phyloP scores from a whole-genome alignment of 2,797 vertebrate genomes.

The Enteromius afrohamiltoni region DNA sequence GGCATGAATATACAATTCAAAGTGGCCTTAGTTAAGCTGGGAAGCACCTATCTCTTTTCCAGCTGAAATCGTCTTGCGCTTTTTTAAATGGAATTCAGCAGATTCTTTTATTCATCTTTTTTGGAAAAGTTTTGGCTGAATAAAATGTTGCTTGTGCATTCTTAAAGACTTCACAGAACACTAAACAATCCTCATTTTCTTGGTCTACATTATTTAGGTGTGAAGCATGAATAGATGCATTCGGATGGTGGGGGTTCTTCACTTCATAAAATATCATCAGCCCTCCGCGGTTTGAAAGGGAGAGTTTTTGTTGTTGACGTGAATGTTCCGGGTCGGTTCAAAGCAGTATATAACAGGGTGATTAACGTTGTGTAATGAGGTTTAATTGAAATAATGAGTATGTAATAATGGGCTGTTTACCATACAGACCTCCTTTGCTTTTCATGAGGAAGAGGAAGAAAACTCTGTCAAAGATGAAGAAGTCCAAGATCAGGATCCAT shows the following conservation, averaged over 20 bases:
- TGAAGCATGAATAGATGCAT: not conserved
- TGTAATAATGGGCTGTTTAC: conserved; percentile 56
- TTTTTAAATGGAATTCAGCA: conserved; percentile 16
- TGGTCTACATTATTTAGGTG: conserved; percentile 26
- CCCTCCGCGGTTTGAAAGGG: conserved; percentile 14
- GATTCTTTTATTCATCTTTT: not conserved
- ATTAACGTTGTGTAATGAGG: conserved; percentile 53
- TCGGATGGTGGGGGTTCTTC: not conserved
- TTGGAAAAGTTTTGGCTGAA: conserved; percentile 18
- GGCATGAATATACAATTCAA: conserved; percentile 74
- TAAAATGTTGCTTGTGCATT: conserved; percentile 62
- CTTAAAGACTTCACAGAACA: conserved; percentile 17
- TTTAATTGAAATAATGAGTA: conserved; percentile 52
- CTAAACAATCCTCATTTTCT: conserved; percentile 12
- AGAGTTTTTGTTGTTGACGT: conserved; percentile 39
- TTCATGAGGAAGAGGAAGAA: conserved; percentile 24
- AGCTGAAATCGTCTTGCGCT: too few species aligned
- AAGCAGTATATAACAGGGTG: conserved; percentile 44
- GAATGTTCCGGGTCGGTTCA: conserved; percentile 52
- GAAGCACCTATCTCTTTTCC: not conserved
- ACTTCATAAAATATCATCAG: conserved; percentile 25
- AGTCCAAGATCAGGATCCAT: not conserved
- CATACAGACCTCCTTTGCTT: conserved; percentile 30
- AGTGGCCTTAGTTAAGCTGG: conserved; percentile 61
- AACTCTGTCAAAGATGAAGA: not conserved